Conservation (phyloP, 2,113 vertebrate genomes). For the Athene noctua region DNA sequence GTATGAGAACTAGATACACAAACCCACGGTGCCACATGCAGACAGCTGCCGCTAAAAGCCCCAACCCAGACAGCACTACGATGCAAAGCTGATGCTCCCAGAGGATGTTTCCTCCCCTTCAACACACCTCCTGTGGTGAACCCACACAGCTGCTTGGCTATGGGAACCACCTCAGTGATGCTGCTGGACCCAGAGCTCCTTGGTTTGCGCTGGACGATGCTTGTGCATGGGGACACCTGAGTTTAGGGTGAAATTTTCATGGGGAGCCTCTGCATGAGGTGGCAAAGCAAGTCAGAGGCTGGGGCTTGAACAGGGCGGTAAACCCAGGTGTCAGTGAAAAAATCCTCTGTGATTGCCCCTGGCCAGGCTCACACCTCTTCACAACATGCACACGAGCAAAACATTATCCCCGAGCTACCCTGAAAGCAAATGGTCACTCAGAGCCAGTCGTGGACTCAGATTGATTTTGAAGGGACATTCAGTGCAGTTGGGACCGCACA, state of each 20-base stretch:
- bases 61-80: background rate
- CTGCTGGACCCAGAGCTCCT: fast-evolving
- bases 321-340: background rate
- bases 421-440: fast-evolving
- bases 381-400: background rate
- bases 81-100: background rate
- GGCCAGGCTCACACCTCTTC: background rate
- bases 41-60: background rate
- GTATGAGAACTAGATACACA: background rate
- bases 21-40: fast-evolving
- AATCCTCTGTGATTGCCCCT: background rate
- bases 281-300: background rate
- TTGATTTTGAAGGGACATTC: background rate
- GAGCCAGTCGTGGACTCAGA: background rate
- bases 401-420: fast-evolving
- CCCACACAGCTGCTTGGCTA: fast-evolving
- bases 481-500: background rate
- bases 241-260: background rate
- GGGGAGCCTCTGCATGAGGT: background rate
- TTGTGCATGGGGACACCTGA: fast-evolving
- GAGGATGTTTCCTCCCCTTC: background rate
- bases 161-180: background rate
- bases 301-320: background rate
- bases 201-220: fast-evolving
- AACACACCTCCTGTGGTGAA: background rate